Evolutionary conservation across 2,113 vertebrate genomes (phyloP), one percentile per base, ranked within the genome.

Genomic region (Redunca redunca): DNA sequence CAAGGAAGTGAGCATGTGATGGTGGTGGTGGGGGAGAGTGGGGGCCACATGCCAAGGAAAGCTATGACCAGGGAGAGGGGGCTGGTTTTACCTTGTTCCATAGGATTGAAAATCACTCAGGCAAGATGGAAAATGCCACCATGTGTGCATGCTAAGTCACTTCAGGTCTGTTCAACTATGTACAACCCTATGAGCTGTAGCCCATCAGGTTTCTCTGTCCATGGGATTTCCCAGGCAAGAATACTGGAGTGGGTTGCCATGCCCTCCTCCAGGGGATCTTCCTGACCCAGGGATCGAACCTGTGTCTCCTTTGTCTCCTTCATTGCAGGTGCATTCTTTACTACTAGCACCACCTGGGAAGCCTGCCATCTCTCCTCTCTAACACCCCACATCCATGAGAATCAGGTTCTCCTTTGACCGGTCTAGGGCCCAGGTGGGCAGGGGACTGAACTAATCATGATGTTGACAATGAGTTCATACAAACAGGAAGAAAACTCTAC

Each of bases 11-110:
- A 83, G 33, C 21, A 1, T 40, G 19, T 81, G 77, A 19, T 3
- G 2, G 6, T 28, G 7, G 7, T 0, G 6, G 57, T 1, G 62
- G 64, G n/a, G n/a, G 17, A 3, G 3, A 2, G n/a, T 19, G 17
- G 67, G n/a, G 8, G n/a, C 28, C 46, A 12, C 0, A 3, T n/a
- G 46, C 33, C 52, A 36, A 48, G 43, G 52, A 81, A 57, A 77
- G 60, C 17, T 52, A 12, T 46, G 16, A 83, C 15, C 36, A 55
- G 67, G 43, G 28, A 10, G 46, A 81, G 17, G 9, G 90, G 52
- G n/a, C 7, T 14, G 30, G 30, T 46, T 91, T 74, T 43, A 88
- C 19, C 55, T 88, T 0, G 1, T 6, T 19, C 21, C 21, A 67
- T 12, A 25, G 90, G 52, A 88, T 74, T 7, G 30, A 86, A 21